Conservation (phyloP, 92 coral and sea anemone genomes). For the Epizoanthus ramosus region DNA sequence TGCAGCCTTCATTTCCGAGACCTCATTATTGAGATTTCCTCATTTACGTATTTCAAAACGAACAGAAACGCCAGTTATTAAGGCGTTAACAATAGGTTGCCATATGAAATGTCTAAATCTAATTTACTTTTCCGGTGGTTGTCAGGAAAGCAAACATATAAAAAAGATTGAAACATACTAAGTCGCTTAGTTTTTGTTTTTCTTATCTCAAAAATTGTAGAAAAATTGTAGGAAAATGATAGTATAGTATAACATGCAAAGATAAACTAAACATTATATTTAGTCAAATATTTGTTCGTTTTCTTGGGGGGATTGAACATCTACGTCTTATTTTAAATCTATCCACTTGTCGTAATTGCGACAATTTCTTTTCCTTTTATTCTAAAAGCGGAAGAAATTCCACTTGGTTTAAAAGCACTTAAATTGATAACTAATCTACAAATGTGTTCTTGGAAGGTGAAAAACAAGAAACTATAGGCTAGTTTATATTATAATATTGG, state of each 20-base stretch:
- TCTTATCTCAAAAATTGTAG: constrained; percentile 25
- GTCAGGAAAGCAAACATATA: constrained; percentile 28
- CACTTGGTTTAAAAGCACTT: too few relatives aligned
- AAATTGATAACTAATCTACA: too few relatives aligned
- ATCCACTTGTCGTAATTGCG: constrained; percentile 5
- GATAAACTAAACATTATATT: neutral
- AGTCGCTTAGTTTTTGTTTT: neutral
- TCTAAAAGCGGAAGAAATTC: too few relatives aligned
- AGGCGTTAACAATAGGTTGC: constrained; percentile 16
- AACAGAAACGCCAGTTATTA: constrained; percentile 1
- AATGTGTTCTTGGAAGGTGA: too few relatives aligned
- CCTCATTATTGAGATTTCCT: neutral
- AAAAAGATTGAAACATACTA: neutral
- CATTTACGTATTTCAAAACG: constrained; percentile 7
- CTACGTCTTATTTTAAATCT: neutral
- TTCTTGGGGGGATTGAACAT: neutral
- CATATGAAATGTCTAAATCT: constrained; percentile 9
- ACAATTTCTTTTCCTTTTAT: too few relatives aligned
- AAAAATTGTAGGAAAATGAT: neutral
- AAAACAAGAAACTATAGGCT: too few relatives aligned
- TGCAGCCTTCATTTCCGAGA: constrained; percentile 16
- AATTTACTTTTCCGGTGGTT: constrained; percentile 41
- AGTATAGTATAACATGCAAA: constrained; percentile 14
- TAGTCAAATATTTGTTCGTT: constrained; percentile 24
- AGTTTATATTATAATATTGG: too few relatives aligned